Evolutionary conservation across 2,888 invertebrate genomes (phyloP).

Genomic region (Drosophila emarginata): DNA sequence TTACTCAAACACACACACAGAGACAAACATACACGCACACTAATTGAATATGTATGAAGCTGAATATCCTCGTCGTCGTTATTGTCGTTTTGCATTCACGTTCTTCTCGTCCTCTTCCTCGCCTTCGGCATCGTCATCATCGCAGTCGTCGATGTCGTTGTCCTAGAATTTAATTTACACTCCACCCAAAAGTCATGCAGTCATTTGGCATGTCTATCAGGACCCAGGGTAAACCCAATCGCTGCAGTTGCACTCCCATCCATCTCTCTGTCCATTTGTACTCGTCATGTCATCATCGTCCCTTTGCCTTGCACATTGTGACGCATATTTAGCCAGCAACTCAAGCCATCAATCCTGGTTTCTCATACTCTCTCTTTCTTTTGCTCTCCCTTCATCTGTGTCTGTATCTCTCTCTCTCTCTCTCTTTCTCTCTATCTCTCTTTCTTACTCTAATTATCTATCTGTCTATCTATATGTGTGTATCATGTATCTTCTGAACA

Average conservation of each 20-base stretch:
- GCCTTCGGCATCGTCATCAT: conserved; percentile 16
- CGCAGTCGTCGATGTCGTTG: conserved; percentile 50
- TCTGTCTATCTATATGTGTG: conserved; percentile 9
- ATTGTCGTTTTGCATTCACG: neutral
- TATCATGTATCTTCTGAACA: conserved; percentile 17
- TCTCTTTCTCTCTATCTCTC: conserved; percentile 6
- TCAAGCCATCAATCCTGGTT: conserved; percentile 72
- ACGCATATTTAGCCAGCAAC: conserved; percentile 76
- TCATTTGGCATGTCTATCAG: conserved; percentile 77
- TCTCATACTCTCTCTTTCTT: conserved; percentile 29
- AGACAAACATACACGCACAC: conserved; percentile 48
- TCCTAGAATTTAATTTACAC: conserved; percentile 75
- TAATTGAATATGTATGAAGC: conserved; percentile 79
- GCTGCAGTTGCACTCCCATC: conserved; percentile 44
- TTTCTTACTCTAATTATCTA: too few relatives aligned
- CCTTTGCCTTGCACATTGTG: conserved; percentile 66
- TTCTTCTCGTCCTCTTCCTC: conserved; percentile 31
- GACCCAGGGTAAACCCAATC: conserved; percentile 31
- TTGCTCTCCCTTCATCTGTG: conserved; percentile 17
- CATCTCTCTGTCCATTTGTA: conserved; percentile 72
- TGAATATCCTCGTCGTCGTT: conserved; percentile 27
- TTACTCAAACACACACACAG: conserved; percentile 23
- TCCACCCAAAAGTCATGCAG: conserved; percentile 78
- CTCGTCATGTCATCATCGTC: conserved; percentile 60
- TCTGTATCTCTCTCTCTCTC: neutral